Evolutionary conservation across 2,888 invertebrate species (phyloP).

Genomic region (Polymixis lichenea): DNA sequence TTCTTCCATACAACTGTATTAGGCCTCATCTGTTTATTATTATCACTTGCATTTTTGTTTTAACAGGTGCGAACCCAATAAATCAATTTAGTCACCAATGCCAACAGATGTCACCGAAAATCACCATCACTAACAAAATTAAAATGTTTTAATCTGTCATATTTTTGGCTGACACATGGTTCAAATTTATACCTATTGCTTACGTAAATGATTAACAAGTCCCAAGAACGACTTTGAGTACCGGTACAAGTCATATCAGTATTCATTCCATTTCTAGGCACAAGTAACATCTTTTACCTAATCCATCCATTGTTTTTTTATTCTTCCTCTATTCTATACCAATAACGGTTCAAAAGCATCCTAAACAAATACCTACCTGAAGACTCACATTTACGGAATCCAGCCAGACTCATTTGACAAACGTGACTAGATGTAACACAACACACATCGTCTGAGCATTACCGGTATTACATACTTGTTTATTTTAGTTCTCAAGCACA

Average conservation of each 20-base stretch:
- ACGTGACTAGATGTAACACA: constrained; percentile 30
- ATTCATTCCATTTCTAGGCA: no score
- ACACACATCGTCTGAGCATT: constrained; percentile 55
- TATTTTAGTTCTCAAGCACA: constrained; percentile 49
- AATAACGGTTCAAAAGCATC: neutral
- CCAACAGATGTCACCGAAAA: no score
- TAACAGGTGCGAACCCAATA: no score
- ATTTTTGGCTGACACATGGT: no score
- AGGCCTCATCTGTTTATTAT: no score
- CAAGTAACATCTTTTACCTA: neutral
- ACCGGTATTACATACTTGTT: constrained; percentile 47
- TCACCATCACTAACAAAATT: no score
- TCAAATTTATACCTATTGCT: neutral
- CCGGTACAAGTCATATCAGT: neutral
- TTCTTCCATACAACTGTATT: no score
- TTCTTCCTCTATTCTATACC: neutral
- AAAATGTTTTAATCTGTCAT: no score
- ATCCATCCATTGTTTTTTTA: no score
- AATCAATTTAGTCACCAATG: no score
- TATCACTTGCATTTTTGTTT: no score
- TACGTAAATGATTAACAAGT: neutral
- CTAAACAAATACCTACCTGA: constrained; percentile 1
- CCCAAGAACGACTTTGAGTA: neutral
- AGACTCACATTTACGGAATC: constrained; percentile 16
- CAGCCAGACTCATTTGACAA: constrained; percentile 33